Evolutionary conservation across 2,113 vertebrate genomes (phyloP).

Genomic region (Oryzias melastigma): DNA sequence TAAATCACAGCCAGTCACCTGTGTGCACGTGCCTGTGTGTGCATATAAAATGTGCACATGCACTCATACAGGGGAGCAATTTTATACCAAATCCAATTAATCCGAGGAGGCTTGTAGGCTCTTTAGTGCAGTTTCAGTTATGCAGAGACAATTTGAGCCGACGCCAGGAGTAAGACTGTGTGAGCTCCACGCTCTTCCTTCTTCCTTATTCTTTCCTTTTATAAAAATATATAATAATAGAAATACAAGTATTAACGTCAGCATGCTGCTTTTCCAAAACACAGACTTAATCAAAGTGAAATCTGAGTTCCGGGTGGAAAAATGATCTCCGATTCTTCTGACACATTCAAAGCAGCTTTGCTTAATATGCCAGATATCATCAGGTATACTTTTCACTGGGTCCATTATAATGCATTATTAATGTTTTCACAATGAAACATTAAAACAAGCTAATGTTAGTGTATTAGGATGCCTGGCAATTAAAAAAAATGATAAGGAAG

Average conservation of each 20-base stretch:
- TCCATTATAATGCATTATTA: slow-evolving; percentile 1
- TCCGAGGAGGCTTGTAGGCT: slow-evolving; percentile 23
- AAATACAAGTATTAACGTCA: slow-evolving; percentile 1
- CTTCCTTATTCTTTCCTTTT: not conserved
- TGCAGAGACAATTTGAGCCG: slow-evolving; percentile 12
- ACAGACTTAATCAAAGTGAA: slow-evolving; percentile 13
- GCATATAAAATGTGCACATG: not conserved
- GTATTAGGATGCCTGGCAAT: no score
- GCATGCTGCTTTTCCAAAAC: slow-evolving; percentile 4
- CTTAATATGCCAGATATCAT: no score
- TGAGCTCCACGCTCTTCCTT: not conserved
- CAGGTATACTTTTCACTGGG: not conserved
- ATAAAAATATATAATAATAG: slow-evolving; percentile 8
- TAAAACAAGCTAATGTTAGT: slow-evolving; percentile 2
- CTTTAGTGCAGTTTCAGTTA: slow-evolving; percentile 30
- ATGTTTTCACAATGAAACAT: not conserved
- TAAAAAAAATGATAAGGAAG: no score
- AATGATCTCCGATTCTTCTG: not conserved
- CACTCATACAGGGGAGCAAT: slow-evolving; percentile 21
- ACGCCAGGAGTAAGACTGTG: slow-evolving; percentile 1
- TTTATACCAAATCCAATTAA: slow-evolving; percentile 43
- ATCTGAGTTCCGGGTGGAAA: not conserved
- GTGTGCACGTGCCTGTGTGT: not conserved
- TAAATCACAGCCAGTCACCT: not conserved
- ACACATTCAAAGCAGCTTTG: slow-evolving; percentile 1